A percentile compares a stretch with the other conserved stretches of the same genome.
Evolutionary conservation across 2,797 vertebrate species (phyloP).

Genomic region (Odontamblyopus rebecca): DNA sequence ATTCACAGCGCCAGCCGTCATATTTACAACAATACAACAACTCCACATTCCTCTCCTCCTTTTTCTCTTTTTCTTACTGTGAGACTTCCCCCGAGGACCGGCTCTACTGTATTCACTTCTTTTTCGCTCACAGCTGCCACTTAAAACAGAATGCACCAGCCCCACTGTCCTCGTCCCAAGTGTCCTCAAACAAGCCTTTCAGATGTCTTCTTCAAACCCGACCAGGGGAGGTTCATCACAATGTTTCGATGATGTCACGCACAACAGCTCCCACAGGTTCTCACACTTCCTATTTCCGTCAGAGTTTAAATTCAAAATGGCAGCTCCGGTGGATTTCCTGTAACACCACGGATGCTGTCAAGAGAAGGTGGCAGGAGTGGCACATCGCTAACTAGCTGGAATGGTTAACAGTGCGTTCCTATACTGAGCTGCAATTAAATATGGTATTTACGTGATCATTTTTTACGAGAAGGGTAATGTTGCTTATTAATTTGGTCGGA

Average conservation of each 20-base stretch:
- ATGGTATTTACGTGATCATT: not conserved
- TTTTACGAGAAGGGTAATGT: not conserved
- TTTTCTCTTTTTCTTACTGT: too few species aligned
- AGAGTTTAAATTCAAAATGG: not conserved
- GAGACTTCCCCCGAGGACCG: not conserved
- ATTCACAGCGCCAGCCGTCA: not conserved
- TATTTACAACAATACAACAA: not conserved
- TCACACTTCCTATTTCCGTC: not conserved
- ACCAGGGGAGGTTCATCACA: not conserved
- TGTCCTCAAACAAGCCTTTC: not conserved
- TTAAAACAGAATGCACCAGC: constrained; percentile 8
- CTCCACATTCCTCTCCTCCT: not conserved
- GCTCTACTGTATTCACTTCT: not conserved
- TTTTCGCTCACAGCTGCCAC: constrained; percentile 4
- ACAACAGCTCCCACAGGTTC: not conserved
- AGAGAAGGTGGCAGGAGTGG: not conserved
- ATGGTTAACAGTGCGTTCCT: not conserved
- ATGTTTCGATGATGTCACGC: not conserved
- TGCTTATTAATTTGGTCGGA: not conserved
- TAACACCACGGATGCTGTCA: not conserved
- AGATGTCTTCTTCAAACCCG: not conserved
- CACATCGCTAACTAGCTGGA: not conserved
- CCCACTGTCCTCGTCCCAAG: not conserved
- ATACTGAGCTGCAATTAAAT: not conserved
- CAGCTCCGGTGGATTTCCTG: not conserved